Evolutionary conservation across 2,113 vertebrate species (phyloP).

Genomic region (Fregetta grallaria): DNA sequence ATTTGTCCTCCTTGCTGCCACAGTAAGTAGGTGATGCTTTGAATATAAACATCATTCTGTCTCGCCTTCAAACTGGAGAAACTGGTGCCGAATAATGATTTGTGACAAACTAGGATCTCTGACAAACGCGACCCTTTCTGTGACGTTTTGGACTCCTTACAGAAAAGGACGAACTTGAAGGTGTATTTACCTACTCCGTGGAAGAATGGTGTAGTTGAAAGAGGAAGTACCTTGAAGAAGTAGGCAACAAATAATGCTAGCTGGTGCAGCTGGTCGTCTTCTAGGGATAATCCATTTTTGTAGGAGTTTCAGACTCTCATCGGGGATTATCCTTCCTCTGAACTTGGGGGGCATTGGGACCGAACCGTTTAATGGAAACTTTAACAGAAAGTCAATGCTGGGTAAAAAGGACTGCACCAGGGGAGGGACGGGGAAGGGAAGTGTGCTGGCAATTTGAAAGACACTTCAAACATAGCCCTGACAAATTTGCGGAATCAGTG

Average conservation of each 20-base stretch:
- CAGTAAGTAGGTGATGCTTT: neutral
- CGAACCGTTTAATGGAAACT: neutral
- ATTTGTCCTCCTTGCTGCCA: neutral
- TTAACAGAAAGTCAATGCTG: neutral
- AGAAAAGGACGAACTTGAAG: neutral
- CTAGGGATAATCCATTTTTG: neutral
- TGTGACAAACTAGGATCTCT: neutral
- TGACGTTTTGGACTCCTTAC: neutral
- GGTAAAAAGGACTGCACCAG: neutral
- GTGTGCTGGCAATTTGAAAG: neutral
- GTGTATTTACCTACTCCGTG: neutral
- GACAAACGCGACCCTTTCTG: neutral
- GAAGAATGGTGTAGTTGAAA: neutral
- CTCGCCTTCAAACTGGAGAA: neutral
- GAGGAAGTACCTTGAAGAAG: neutral
- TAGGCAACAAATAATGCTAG: neutral
- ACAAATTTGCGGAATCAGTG: neutral
- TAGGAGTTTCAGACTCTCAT: neutral
- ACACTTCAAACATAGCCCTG: accelerated
- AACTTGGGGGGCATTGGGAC: neutral
- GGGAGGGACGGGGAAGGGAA: neutral
- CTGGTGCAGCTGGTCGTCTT: neutral
- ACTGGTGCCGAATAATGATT: neutral
- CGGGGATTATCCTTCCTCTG: neutral
- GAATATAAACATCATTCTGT: neutral